Conservation (phyloP, 2,888 invertebrate genomes). For the Boloria euphrosyne region DNA sequence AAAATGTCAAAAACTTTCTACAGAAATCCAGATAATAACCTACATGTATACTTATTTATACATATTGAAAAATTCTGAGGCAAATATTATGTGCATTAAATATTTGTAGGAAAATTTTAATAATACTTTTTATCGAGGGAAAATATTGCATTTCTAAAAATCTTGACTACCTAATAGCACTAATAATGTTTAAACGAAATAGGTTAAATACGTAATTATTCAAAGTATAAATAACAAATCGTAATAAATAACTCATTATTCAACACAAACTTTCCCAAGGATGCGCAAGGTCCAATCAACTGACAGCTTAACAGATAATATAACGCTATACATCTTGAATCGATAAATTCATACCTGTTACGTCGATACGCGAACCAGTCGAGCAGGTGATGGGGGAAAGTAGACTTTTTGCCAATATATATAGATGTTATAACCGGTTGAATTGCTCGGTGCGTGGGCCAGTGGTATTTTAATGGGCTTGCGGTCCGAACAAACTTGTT, state of each 20-base stretch:
- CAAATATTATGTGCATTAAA: too few relatives aligned
- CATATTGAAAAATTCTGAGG: too few relatives aligned
- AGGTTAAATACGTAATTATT: too few relatives aligned
- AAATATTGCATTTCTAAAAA: too few relatives aligned
- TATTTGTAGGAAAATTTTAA: too few relatives aligned
- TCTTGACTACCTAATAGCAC: too few relatives aligned
- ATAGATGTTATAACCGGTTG: constrained; percentile 30
- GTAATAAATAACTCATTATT: not conserved
- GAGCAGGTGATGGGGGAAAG: constrained; percentile 28
- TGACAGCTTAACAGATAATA: constrained; percentile 17
- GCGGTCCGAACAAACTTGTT: constrained; percentile 44
- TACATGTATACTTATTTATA: too few relatives aligned
- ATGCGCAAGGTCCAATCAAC: constrained; percentile 33
- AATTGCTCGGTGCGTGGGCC: constrained; percentile 37
- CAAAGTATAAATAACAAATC: constrained; percentile 1
- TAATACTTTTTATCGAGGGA: too few relatives aligned
- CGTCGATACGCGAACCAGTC: constrained; percentile 36
- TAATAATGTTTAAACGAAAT: too few relatives aligned
- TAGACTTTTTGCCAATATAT: constrained; percentile 22
- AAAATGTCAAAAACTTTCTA: too few relatives aligned
- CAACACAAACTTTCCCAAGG: constrained; percentile 29
- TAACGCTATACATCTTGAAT: constrained; percentile 18
- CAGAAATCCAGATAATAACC: not conserved
- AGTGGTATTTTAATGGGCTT: constrained; percentile 46
- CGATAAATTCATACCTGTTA: constrained; percentile 38